A percentile compares a stretch with the other conserved stretches of the same genome.
Evolutionary conservation across 2,797 vertebrate genomes (phyloP).

Genomic region (Zalophus californianus): DNA sequence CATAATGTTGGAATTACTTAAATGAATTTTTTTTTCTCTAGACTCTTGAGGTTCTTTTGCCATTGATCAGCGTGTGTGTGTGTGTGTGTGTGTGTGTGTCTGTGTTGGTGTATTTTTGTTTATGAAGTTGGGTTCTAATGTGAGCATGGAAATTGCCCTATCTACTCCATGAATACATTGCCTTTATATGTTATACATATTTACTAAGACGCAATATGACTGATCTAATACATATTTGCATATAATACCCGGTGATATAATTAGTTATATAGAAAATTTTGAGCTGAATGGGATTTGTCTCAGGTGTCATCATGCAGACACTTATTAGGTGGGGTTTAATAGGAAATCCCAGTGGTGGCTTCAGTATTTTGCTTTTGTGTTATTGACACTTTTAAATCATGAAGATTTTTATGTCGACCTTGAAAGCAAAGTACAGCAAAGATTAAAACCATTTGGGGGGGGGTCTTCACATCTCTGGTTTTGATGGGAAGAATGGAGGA

Average conservation of each 20-base stretch:
- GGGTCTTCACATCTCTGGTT: not conserved
- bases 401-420: not conserved
- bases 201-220: not conserved
- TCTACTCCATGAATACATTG: not conserved
- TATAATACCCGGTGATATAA: constrained; percentile 12
- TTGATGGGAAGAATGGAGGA: not conserved
- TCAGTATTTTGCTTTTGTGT: constrained; percentile 56
- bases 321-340: constrained; percentile 74
- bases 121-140: not conserved
- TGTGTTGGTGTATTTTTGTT: not conserved
- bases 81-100: not conserved
- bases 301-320: constrained; percentile 59
- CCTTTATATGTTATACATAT: constrained; percentile 26
- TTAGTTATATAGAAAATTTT: constrained; percentile 34
- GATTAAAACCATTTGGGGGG: not conserved
- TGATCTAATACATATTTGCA: not conserved
- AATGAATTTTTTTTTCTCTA: not conserved
- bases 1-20: not conserved
- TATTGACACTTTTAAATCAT: constrained; percentile 29
- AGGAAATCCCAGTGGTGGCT: constrained; percentile 74
- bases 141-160: not conserved
- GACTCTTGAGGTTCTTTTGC: not conserved
- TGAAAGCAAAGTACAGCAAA: not conserved
- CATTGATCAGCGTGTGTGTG: not conserved
- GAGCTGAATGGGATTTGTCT: constrained; percentile 24